Conservation (phyloP, 2,797 vertebrate species). For the Hephaestus fuliginosus region DNA sequence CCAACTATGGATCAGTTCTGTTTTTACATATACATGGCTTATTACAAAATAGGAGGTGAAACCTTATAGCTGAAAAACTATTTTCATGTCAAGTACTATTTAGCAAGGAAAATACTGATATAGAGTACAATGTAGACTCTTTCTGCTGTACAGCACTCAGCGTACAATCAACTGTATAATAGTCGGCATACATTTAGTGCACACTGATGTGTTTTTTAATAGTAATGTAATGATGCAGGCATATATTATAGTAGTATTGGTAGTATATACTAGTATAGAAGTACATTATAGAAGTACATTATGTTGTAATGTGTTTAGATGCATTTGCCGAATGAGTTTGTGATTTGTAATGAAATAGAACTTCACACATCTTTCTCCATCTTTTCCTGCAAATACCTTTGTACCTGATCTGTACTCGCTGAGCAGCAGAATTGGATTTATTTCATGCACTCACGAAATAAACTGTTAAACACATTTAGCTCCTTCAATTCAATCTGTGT, state of each 20-base stretch:
- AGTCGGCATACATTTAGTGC: background rate
- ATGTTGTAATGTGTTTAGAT: constrained; percentile 21
- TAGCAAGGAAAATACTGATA: background rate
- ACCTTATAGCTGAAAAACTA: too few relatives aligned
- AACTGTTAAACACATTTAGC: constrained; percentile 79
- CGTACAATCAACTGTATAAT: background rate
- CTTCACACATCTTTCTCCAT: constrained; percentile 26
- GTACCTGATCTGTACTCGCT: constrained; percentile 28
- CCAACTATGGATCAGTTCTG: background rate
- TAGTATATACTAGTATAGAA: background rate
- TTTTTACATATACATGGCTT: background rate
- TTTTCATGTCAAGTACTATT: background rate
- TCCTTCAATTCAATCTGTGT: constrained; percentile 79
- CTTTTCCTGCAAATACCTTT: constrained; percentile 50
- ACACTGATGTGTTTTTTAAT: background rate
- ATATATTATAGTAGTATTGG: background rate
- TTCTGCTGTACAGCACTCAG: background rate
- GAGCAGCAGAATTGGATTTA: constrained; percentile 73
- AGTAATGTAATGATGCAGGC: background rate
- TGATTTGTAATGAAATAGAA: constrained; percentile 19
- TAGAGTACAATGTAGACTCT: background rate
- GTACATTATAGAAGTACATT: background rate
- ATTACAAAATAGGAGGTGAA: background rate
- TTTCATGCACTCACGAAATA: constrained; percentile 74
- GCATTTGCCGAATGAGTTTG: constrained; percentile 4